Conservation (phyloP, 2,113 vertebrate species). For the Ovis aries region DNA sequence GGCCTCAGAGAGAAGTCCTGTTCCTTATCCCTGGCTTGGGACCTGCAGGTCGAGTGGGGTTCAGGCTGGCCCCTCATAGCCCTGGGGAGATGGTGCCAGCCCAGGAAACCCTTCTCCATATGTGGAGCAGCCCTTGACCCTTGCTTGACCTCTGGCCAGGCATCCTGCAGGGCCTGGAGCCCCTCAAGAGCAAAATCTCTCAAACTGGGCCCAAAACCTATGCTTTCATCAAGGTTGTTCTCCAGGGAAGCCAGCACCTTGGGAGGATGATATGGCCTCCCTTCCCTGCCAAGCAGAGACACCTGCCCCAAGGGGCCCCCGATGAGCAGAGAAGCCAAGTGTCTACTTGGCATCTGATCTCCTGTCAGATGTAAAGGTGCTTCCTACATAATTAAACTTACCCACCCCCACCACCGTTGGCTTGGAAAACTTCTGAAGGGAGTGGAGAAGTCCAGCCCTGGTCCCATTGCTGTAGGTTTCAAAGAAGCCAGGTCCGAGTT, state of each 20-base stretch:
- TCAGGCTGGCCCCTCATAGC: not conserved
- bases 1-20: not conserved
- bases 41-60: not conserved
- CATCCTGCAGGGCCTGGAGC: not conserved
- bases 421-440: not conserved
- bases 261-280: too few species aligned
- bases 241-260: not conserved
- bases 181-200: not conserved
- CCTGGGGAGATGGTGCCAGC: not conserved
- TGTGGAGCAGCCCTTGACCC: not conserved
- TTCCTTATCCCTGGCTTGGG: not conserved
- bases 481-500: accelerated
- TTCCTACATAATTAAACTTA: not conserved
- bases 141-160: not conserved
- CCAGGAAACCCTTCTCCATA: not conserved
- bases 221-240: not conserved
- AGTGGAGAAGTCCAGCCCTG: not conserved
- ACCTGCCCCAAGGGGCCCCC: too few species aligned
- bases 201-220: not conserved
- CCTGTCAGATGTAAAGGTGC: not conserved
- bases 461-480: not conserved
- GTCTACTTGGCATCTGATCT: not conserved
- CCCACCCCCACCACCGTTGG: not conserved
- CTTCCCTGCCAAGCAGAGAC: not conserved
- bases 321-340: not conserved